Conservation (phyloP, 2,888 invertebrate genomes). For the Chalcis sispes region DNA sequence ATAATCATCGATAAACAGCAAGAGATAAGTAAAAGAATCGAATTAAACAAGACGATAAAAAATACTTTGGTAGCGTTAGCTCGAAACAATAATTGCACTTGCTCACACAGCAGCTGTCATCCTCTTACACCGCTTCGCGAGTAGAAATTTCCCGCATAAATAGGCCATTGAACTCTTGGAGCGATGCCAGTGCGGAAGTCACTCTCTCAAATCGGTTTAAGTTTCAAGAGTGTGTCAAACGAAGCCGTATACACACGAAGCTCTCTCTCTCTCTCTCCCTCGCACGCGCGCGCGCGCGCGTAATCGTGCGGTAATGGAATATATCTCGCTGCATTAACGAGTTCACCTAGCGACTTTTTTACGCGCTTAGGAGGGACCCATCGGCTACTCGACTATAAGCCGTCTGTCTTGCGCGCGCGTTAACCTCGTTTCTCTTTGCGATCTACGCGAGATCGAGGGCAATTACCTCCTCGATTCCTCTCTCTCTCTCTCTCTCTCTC, state of each 20-base stretch:
- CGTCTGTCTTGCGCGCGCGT: not conserved
- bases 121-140: not conserved
- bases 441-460: slow-evolving; percentile 47
- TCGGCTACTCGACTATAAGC: too few species aligned
- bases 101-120: not conserved
- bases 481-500: too few species aligned
- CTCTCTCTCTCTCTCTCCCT: too few species aligned
- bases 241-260: slow-evolving; percentile 66
- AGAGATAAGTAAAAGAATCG: too few species aligned
- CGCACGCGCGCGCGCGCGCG: slow-evolving; percentile 56
- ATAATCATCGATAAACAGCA: too few species aligned
- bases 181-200: slow-evolving; percentile 57
- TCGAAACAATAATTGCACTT: not conserved
- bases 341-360: slow-evolving; percentile 23
- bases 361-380: not conserved
- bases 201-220: slow-evolving; percentile 69
- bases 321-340: slow-evolving; percentile 48
- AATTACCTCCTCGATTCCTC: slow-evolving; percentile 44
- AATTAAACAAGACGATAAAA: too few species aligned
- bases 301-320: slow-evolving; percentile 61
- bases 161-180: slow-evolving; percentile 60
- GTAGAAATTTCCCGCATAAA: slow-evolving; percentile 37
- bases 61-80: not conserved
- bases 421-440: too few species aligned
- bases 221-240: slow-evolving; percentile 67